Evolutionary conservation across 2,113 vertebrate species (phyloP).

Genomic region (Ceyx melanurus): DNA sequence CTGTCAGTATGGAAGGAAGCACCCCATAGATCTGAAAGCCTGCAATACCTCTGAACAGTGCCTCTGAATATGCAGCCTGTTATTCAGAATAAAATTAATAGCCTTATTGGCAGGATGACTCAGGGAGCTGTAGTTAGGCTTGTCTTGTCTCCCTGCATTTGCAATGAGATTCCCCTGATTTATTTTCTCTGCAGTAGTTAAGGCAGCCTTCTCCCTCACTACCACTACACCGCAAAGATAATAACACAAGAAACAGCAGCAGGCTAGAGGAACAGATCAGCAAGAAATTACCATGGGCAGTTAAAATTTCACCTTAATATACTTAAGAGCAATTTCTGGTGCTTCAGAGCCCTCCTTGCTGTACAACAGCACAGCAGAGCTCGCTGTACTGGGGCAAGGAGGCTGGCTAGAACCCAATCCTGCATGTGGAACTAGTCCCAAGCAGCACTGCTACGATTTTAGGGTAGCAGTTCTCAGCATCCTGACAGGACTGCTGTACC

Average conservation of each 20-base stretch:
- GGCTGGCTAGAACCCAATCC: neutral
- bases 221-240: conserved; percentile 14
- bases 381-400: neutral
- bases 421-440: neutral
- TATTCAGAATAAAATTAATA: conserved; percentile 33
- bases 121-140: conserved; percentile 54
- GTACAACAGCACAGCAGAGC: neutral
- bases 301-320: neutral
- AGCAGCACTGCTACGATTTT: neutral
- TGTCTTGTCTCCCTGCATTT: conserved; percentile 53
- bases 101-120: conserved; percentile 58
- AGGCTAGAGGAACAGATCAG: neutral
- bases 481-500: neutral
- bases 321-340: neutral
- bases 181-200: conserved; percentile 80
- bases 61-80: conserved; percentile 1
- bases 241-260: conserved; percentile 26
- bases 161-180: conserved; percentile 73
- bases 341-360: neutral
- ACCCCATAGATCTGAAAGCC: neutral
- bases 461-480: neutral
- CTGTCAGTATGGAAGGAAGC: neutral
- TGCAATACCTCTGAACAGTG: neutral
- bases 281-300: neutral
- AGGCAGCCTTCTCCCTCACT: conserved; percentile 32